Evolutionary conservation across 2,113 vertebrate species (phyloP).

Genomic region (human): GRCh38 chr14:72459001-72459500

Average conservation of each 20-base stretch:
- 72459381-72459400: not conserved
- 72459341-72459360: not conserved
- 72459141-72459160: not conserved
- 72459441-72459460: not conserved
- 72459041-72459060: not conserved
- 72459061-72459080: not conserved
- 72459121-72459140: not conserved
- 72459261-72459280: not conserved
- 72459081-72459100: not conserved
- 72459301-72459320: not conserved
- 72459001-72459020: not conserved
- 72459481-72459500: not conserved
- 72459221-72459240: not conserved
- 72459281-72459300: not conserved
- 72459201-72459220: not conserved
- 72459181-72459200: not conserved
- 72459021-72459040: not conserved
- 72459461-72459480: not conserved
- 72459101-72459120: not conserved
- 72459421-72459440: slow-evolving; percentile 6
- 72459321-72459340: not conserved
- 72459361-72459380: not conserved
- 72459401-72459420: not conserved
- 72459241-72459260: not conserved
- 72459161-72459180: not conserved